These are phyloP conservation scores for Actenoides hombroni DNA, from an alignment of 2,113 vertebrate species.

Conservation along the genomic window DNA sequence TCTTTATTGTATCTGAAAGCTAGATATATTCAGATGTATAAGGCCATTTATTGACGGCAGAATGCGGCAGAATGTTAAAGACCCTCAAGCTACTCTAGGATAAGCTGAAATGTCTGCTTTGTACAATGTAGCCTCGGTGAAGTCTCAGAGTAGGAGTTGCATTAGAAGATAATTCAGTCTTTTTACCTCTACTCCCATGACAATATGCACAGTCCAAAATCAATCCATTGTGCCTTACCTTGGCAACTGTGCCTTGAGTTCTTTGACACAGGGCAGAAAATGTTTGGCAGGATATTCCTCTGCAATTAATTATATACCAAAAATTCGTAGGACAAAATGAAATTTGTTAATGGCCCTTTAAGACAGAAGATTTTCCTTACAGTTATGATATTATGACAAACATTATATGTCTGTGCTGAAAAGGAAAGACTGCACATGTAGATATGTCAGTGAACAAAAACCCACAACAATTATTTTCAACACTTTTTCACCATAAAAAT, in stretches of 20 bases:
- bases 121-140: neutral
- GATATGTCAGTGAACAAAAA: fast-evolving
- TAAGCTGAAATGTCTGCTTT: neutral
- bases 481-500: neutral
- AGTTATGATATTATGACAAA: neutral
- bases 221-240: neutral
- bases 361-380: neutral
- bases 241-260: neutral
- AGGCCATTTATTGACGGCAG: neutral
- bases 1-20: neutral
- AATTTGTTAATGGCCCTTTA: neutral
- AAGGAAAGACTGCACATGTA: neutral
- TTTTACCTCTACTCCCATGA: neutral
- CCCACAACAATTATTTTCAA: neutral
- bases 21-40: neutral
- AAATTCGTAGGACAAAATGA: neutral
- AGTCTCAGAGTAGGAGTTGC: neutral
- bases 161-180: neutral
- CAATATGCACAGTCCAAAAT: neutral
- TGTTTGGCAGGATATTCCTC: neutral
- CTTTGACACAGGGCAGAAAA: neutral
- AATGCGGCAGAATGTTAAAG: neutral
- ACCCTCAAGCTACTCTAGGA: neutral
- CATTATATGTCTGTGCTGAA: neutral
- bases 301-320: neutral